Base-by-base conservation (phyloP, 2,888 invertebrate species). In the Pandemis heparana region DNA sequence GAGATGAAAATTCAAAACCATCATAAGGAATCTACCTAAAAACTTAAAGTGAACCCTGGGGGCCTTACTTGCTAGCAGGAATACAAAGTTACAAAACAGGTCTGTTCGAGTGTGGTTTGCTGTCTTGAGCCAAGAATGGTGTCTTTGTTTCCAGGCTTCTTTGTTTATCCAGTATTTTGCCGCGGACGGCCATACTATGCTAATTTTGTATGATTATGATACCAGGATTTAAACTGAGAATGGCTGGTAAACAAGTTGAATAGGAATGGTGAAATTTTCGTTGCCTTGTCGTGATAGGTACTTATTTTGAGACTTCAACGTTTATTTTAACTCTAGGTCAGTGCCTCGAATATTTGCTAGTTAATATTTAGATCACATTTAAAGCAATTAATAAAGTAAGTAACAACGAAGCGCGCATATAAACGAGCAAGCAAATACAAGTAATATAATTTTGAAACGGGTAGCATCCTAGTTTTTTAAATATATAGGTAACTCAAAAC, bases 141-240 rank as follows among this genome's bases (percentile, higher is more conserved):
- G 10, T 12, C 46, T 46, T 12, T 32, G 46, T 14, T 46, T 14
- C 46, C 10, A 14, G 10, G 46, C 46, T 46, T 46, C 23, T 32
- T 32, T 46, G 46, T 46, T 46, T 46, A 46, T 12, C 12, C 46
- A 14, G 46, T 46, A 46, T 12, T 46, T 46, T 46, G 46, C 46
- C 46, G 9, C 12, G 46, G 46, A 46, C 46, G 46, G 46, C 46
- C 46, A 12, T 46, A 46, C 46, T 46, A 46, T 46, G 46, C 46
- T 46, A 46, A 46, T 46, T 46, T 46, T 46, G 46, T 46, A 46
- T 46, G 46, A 46, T 46, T 46, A 46, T 46, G 46, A 46, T 46
- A 46, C 46, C 46, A 46, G 46, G 46, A 46, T 46, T 46, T 46
- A 46, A 46, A 46, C 46, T 12, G 46, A 46, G 14, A 46, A 46